These are phyloP conservation scores for Maccullochella peelii DNA, from an alignment of 2,113 vertebrate genomes.

Conservation along the genomic window DNA sequence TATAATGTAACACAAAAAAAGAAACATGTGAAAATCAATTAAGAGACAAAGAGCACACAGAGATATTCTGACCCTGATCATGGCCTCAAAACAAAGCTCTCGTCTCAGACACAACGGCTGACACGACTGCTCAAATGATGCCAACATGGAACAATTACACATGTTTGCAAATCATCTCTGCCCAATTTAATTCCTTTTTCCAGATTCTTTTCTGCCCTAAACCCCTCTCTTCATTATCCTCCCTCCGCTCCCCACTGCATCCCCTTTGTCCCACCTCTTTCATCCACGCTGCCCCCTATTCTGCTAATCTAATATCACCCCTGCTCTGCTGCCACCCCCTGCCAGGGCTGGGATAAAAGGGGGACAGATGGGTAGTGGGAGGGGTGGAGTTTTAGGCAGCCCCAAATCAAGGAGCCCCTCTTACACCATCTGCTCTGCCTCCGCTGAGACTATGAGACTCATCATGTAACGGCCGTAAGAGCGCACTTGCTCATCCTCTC, in stretches of 20 bases:
- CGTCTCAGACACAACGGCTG: constrained; percentile 41
- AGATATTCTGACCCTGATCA: constrained; percentile 35
- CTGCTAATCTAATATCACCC: constrained; percentile 80
- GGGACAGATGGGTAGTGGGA: constrained; percentile 85
- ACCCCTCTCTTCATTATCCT: constrained; percentile 72
- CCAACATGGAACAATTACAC: constrained; percentile 63
- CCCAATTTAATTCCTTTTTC: constrained; percentile 58
- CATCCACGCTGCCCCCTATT: constrained; percentile 69
- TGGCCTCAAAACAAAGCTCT: constrained; percentile 33
- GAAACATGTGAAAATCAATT: not conserved
- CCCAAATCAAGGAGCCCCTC: constrained; percentile 81
- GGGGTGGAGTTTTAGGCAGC: constrained; percentile 76
- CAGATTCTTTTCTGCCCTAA: constrained; percentile 63
- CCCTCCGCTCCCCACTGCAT: constrained; percentile 52
- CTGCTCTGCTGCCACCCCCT: constrained; percentile 75
- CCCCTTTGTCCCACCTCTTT: constrained; percentile 77
- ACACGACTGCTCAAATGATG: constrained; percentile 46
- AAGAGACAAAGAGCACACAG: constrained; percentile 1
- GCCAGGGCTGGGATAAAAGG: constrained; percentile 75
- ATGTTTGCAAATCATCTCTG: constrained; percentile 62
- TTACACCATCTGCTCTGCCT: constrained; percentile 83
- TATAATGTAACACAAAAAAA: not conserved
- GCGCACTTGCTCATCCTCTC: constrained; percentile 58
- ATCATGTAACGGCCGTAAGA: constrained; percentile 59
- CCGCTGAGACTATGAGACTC: constrained; percentile 67